Conservation (phyloP, 1,140 invertebrate genomes). For the Euura saliciscinereae region DNA sequence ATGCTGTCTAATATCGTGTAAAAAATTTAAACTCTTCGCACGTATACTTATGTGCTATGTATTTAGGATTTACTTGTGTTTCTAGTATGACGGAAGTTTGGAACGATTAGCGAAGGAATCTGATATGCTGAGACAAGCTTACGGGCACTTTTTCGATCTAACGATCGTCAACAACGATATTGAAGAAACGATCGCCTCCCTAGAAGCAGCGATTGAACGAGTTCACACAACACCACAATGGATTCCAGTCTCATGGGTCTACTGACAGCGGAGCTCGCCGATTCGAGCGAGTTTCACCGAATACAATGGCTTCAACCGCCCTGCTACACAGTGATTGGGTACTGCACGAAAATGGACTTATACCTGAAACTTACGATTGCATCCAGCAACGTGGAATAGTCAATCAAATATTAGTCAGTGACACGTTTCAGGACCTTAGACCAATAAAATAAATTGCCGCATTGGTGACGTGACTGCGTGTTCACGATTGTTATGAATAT, state of each 20-base stretch:
- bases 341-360: background rate
- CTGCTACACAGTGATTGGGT: constrained; percentile 49
- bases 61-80: constrained; percentile 35
- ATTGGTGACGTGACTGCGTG: constrained; percentile 48
- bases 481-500: constrained; percentile 45
- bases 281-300: constrained; percentile 40
- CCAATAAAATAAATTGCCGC: constrained; percentile 35
- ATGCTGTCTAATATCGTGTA: no score
- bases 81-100: constrained; percentile 93
- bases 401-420: constrained; percentile 11
- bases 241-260: constrained; percentile 94
- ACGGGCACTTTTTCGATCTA: constrained; percentile 97
- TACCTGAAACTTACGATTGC: background rate
- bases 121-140: constrained; percentile 92
- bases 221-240: constrained; percentile 92
- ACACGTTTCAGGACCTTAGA: constrained; percentile 31
- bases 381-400: background rate
- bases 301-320: constrained; percentile 48
- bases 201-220: constrained; percentile 90
- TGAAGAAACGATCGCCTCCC: constrained; percentile 92
- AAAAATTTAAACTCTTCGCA: no score
- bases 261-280: constrained; percentile 74
- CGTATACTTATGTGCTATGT: no score
- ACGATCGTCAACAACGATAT: constrained; percentile 99
- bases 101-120: constrained; percentile 95